phyloP scores from a whole-genome alignment of 2,797 vertebrate species.

The Acipenser oxyrinchus region DNA sequence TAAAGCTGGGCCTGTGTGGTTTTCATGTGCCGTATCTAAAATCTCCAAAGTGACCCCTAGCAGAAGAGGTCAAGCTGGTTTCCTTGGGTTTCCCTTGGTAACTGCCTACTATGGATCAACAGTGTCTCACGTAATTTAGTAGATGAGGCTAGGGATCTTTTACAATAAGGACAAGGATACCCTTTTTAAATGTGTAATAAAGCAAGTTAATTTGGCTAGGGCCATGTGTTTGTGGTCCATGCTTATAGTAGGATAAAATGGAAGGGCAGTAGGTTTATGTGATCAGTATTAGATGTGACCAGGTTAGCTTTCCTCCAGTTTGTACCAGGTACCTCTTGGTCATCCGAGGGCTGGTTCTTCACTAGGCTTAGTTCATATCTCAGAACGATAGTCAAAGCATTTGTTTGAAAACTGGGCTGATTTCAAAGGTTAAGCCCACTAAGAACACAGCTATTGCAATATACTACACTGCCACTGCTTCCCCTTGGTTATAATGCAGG shows the following conservation, averaged over 20 bases:
- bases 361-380: not conserved
- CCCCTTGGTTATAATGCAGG: too few relatives aligned
- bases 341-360: slow-evolving; percentile 10
- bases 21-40: slow-evolving; percentile 11
- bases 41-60: slow-evolving; percentile 16
- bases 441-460: too few relatives aligned
- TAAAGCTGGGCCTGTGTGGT: not conserved
- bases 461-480: too few relatives aligned
- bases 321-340: not conserved
- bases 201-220: not conserved
- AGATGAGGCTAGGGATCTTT: not conserved
- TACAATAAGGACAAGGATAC: not conserved
- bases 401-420: not conserved
- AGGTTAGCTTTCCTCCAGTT: not conserved
- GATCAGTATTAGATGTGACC: not conserved
- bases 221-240: slow-evolving; percentile 4
- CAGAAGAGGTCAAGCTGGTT: slow-evolving; percentile 15
- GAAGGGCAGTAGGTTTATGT: not conserved
- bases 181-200: slow-evolving; percentile 4
- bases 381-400: not conserved
- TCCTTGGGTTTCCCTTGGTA: not conserved
- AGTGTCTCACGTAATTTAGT: not conserved
- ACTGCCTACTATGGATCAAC: not conserved
- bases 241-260: not conserved
- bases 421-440: too few relatives aligned